Evolutionary conservation across 1,140 invertebrate species (phyloP).

Genomic region (Drosophila pruinosa): DNA sequence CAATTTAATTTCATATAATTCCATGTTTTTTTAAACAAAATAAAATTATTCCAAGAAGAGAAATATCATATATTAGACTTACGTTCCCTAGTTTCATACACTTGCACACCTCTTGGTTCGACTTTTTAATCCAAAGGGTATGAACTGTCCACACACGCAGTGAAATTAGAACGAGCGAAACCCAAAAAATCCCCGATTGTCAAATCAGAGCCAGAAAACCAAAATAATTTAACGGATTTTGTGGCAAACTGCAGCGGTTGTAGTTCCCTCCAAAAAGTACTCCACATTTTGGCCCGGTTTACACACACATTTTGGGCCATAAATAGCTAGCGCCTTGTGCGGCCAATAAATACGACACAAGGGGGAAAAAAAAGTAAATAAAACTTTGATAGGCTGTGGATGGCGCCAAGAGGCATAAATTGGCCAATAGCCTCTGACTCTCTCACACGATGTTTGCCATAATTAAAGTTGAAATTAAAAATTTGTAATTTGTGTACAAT

Average conservation of each 20-base stretch:
- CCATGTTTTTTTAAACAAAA: no score
- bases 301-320: slow-evolving; percentile 36
- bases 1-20: no score
- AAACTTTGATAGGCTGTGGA: slow-evolving; percentile 44
- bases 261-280: not conserved
- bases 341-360: slow-evolving; percentile 62
- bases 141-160: not conserved
- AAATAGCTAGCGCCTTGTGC: slow-evolving; percentile 71
- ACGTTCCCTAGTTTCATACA: no score
- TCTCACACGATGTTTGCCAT: slow-evolving; percentile 17
- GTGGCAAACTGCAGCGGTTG: slow-evolving; percentile 44
- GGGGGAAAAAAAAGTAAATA: not conserved
- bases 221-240: slow-evolving; percentile 76
- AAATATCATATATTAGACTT: no score
- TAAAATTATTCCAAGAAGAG: no score
- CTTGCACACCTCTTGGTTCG: no score
- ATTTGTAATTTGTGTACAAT: slow-evolving; percentile 64
- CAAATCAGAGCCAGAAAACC: slow-evolving; percentile 61
- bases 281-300: not conserved
- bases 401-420: slow-evolving; percentile 70
- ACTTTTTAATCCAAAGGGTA: not conserved
- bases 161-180: slow-evolving; percentile 54
- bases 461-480: slow-evolving; percentile 79
- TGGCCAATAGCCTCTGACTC: slow-evolving; percentile 4
- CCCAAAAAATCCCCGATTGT: slow-evolving; percentile 5